Conservation (phyloP, 2,113 vertebrate species). For the Clinocottus analis region DNA sequence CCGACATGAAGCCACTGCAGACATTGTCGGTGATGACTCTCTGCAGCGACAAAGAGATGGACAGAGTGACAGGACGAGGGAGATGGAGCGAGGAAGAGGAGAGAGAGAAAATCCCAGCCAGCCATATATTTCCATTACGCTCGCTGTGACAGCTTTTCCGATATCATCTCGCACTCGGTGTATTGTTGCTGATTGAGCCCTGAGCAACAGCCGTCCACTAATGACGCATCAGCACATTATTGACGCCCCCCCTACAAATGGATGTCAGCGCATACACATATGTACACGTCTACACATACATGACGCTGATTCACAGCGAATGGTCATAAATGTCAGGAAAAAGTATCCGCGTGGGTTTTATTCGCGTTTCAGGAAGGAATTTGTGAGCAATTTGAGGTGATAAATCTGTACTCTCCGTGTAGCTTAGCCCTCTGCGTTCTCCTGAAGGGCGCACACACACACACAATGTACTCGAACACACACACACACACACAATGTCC, state of each 20-base stretch:
- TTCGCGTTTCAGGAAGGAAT: not conserved
- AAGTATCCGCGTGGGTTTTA: not conserved
- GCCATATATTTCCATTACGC: constrained; percentile 67
- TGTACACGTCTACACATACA: no score
- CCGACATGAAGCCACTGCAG: not conserved
- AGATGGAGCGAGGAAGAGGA: not conserved
- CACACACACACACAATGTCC: not conserved
- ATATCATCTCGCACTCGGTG: constrained; percentile 53
- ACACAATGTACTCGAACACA: no score
- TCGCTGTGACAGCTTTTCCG: constrained; percentile 64
- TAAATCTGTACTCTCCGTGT: not conserved
- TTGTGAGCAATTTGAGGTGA: no score
- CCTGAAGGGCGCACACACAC: not conserved
- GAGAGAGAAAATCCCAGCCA: constrained; percentile 15
- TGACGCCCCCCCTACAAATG: constrained; percentile 44
- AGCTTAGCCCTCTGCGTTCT: not conserved
- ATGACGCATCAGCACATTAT: constrained; percentile 56
- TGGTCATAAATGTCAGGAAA: constrained; percentile 23
- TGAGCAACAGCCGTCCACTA: constrained; percentile 54
- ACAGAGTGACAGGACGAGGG: constrained; percentile 28
- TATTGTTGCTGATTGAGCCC: constrained; percentile 63
- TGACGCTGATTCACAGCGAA: constrained; percentile 1
- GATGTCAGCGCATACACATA: constrained; percentile 12
- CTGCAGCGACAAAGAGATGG: constrained; percentile 40
- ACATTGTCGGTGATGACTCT: not conserved